A percentile compares a stretch with the other conserved stretches of the same genome.
Evolutionary conservation across 2,888 invertebrate species (phyloP).

Genomic region (Gymnocheta viridis): DNA sequence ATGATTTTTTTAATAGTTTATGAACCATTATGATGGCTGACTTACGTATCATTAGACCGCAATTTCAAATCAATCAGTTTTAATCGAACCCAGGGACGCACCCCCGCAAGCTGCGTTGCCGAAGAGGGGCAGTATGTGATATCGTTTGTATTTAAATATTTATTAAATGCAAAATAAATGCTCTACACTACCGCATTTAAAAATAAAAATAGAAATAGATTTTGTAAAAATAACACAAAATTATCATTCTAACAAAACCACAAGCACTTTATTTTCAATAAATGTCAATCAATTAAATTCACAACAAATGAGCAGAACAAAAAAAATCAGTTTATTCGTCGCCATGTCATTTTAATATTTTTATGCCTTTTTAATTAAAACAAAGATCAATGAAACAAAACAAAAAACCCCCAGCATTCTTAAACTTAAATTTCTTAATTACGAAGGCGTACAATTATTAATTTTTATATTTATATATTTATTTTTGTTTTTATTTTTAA

Average conservation of each 20-base stretch:
- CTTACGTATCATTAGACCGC: constrained; percentile 10
- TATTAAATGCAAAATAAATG: constrained; percentile 34
- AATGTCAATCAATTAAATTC: constrained; percentile 38
- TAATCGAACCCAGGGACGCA: background rate
- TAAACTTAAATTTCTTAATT: background rate
- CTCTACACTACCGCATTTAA: constrained; percentile 24
- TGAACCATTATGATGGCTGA: constrained; percentile 7
- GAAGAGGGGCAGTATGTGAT: background rate
- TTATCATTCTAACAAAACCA: constrained; percentile 35
- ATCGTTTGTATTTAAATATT: constrained; percentile 13
- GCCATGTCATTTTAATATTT: background rate
- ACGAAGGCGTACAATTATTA: background rate
- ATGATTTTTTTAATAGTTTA: background rate
- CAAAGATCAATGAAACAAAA: constrained; percentile 15
- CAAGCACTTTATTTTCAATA: constrained; percentile 34
- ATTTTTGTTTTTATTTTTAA: too few relatives aligned
- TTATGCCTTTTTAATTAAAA: constrained; percentile 27
- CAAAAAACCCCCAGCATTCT: background rate
- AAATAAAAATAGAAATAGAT: background rate
- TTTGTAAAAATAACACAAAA: background rate
- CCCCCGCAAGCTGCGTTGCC: background rate
- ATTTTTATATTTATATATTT: too few relatives aligned
- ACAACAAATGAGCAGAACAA: background rate
- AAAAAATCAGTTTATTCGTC: background rate
- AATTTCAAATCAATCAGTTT: background rate